phyloP scores from a whole-genome alignment of 1,140 invertebrate genomes.

The Monochamus saltuarius region DNA sequence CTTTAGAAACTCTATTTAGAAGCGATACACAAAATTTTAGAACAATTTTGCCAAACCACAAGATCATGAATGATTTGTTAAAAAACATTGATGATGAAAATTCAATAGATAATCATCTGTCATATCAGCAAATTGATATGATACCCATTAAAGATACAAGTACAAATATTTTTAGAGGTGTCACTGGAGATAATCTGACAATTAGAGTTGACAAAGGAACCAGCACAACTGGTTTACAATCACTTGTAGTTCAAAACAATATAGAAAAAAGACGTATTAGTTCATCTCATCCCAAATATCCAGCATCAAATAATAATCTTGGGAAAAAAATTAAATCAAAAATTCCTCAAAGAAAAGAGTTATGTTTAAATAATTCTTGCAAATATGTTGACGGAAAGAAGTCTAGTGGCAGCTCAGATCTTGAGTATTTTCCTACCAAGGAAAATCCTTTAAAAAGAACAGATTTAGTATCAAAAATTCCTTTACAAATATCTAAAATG shows the following conservation, averaged over 20 bases:
- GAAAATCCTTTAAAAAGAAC: neutral
- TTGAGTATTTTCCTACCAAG: slow-evolving; percentile 3
- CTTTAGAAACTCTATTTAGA: slow-evolving; percentile 27
- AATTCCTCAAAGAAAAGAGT: neutral
- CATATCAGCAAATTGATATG: neutral
- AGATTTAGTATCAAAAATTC: neutral
- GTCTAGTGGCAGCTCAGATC: neutral
- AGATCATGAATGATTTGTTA: slow-evolving; percentile 30
- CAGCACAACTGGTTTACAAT: slow-evolving; percentile 16
- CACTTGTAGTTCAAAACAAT: neutral
- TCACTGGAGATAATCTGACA: slow-evolving; percentile 5
- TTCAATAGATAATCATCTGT: neutral
- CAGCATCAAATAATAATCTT: neutral
- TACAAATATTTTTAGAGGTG: neutral
- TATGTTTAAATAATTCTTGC: neutral
- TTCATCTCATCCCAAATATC: neutral
- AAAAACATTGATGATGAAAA: slow-evolving; percentile 21
- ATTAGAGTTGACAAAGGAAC: slow-evolving; percentile 19
- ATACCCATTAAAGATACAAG: slow-evolving; percentile 12
- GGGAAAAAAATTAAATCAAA: neutral
- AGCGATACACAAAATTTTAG: slow-evolving; percentile 23
- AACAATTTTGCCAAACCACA: slow-evolving; percentile 31
- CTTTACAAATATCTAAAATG: neutral
- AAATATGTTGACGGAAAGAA: neutral
- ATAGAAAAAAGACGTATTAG: neutral